Percentiles rank a stretch among this genome's conserved stretches.
These are phyloP conservation scores for Piprites chloris DNA, from an alignment of 2,113 vertebrate genomes.

Conservation along the genomic window DNA sequence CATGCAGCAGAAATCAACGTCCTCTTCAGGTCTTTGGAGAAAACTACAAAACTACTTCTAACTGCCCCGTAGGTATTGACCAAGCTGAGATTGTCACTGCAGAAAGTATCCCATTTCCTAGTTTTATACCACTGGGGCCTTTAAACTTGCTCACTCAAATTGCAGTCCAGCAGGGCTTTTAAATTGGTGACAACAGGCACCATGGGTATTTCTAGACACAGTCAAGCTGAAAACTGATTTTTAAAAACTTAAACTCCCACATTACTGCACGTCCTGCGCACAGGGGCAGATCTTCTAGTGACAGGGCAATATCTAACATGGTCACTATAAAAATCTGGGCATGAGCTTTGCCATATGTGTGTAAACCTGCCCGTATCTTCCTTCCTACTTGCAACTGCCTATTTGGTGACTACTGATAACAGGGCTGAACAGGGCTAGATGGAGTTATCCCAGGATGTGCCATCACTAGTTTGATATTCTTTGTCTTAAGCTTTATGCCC, in stretches of 20 bases:
- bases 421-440: neutral
- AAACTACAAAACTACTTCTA: neutral
- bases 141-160: neutral
- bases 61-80: neutral
- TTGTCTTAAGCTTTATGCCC: neutral
- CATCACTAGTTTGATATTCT: neutral
- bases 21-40: neutral
- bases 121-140: neutral
- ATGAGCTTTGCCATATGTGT: neutral
- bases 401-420: neutral
- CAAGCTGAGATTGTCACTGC: neutral
- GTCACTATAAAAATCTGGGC: neutral
- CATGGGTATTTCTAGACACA: neutral
- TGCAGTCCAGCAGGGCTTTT: neutral
- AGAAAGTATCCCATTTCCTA: neutral
- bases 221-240: neutral
- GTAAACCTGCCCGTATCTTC: neutral
- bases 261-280: neutral
- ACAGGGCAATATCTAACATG: neutral
- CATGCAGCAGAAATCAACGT: neutral
- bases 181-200: neutral
- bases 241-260: neutral
- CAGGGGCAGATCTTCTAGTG: neutral
- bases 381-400: neutral
- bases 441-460: neutral